Base-by-base conservation (phyloP, 2,113 vertebrate genomes). In the Sprattus sprattus region DNA sequence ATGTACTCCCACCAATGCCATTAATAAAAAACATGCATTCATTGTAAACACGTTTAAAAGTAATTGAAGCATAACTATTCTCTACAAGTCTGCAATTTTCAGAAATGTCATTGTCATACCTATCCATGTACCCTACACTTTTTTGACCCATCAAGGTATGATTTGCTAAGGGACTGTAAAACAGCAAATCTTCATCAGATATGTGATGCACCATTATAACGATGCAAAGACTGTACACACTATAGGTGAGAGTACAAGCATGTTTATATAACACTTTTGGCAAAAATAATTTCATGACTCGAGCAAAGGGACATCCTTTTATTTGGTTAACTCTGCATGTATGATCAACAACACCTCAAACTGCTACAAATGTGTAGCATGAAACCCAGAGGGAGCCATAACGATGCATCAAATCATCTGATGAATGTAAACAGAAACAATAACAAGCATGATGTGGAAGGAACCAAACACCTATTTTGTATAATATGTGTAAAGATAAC, bases 391-490 rank as follows among this genome's bases (percentile, higher is more conserved):
- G 50, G 22, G 5, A 57, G 49, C 8, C 85, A 88, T 81, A 86
- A 16, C 85, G 82, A 75, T 81, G 83, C 57, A 78, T 84, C 52
- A 45, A 81, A 82, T 82, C 57, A 85, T 57, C 81, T 78, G 45
- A 81, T 86, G 85, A 88, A 84, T 88, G 82, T 86, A 86, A 83
- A 57, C 71, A 81, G 50, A 71, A 81, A 47, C 45, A n/a, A 85
- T 52, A 44, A 60, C 22, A 75, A 82, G 87, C 87, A 88, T 88
- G 87, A 86, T 28, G 47, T 45, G 46, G 50, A 86, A 78, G 71
- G 71, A 75, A 60, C 91, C 91, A 90, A 93, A 92, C 87, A 89
- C 89, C 89, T 92, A 92, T 87, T 90, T 4, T 82, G 86, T 91
- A 89, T 89, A 84, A 87, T 90, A 87, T 88, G 88, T 87, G 67